These are phyloP conservation scores for Pyrgilauda ruficollis DNA, from an alignment of 2,113 vertebrate genomes.

Conservation along the genomic window DNA sequence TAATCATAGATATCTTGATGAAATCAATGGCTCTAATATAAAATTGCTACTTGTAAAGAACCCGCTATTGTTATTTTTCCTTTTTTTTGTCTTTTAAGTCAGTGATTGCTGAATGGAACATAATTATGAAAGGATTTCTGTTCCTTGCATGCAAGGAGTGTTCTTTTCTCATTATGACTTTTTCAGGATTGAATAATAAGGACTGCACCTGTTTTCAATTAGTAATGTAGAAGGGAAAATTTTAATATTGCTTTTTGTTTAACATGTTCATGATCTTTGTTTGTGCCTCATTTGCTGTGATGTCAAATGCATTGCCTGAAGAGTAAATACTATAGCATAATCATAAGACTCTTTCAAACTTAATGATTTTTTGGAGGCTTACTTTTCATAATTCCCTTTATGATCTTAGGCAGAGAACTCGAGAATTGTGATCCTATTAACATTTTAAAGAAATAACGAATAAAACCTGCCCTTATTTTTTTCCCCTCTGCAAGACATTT, in stretches of 20 bases:
- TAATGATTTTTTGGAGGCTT: constrained; percentile 69
- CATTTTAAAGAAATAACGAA: constrained; percentile 57
- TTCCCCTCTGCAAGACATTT: neutral
- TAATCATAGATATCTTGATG: constrained; percentile 70
- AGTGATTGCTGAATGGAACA: constrained; percentile 77
- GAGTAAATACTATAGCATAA: constrained; percentile 72
- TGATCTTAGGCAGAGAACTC: constrained; percentile 54
- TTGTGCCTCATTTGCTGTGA: constrained; percentile 76
- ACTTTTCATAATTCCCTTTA: constrained; percentile 60
- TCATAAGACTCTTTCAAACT: constrained; percentile 69
- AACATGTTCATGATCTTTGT: constrained; percentile 74
- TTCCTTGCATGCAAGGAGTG: constrained; percentile 76
- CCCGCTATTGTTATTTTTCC: constrained; percentile 66
- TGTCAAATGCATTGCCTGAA: constrained; percentile 76
- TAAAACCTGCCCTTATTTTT: neutral
- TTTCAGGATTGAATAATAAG: constrained; percentile 82
- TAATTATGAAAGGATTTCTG: constrained; percentile 83
- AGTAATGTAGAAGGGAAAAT: constrained; percentile 67
- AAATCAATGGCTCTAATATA: constrained; percentile 76
- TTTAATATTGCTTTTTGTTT: constrained; percentile 75
- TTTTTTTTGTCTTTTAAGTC: constrained; percentile 70
- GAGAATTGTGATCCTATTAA: constrained; percentile 40
- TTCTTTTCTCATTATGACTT: constrained; percentile 81
- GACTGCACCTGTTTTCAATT: constrained; percentile 81
- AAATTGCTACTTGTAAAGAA: constrained; percentile 72